Evolutionary conservation across 2,797 vertebrate species (phyloP).

Genomic region (Sorex maritimensis): DNA sequence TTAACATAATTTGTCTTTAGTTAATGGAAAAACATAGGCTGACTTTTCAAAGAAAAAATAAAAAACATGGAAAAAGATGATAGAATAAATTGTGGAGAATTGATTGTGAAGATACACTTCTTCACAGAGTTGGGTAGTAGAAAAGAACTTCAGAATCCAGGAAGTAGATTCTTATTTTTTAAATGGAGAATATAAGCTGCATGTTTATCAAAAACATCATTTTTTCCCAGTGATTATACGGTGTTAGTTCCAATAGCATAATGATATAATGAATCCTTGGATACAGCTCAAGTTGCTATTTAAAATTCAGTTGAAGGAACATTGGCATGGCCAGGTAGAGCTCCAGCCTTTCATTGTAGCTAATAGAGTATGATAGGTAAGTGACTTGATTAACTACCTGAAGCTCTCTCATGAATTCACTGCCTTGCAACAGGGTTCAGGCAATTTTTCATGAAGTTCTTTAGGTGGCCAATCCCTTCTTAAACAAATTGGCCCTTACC

Average conservation of each 20-base stretch:
- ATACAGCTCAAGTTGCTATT: background rate
- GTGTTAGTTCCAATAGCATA: background rate
- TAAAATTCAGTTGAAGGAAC: conserved; percentile 4
- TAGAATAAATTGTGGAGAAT: background rate
- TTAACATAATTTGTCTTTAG: conserved; percentile 11
- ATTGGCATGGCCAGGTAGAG: background rate
- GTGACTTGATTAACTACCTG: background rate
- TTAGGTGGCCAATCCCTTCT: background rate
- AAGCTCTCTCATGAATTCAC: background rate
- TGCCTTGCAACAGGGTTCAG: background rate
- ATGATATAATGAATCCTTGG: background rate
- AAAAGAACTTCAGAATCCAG: background rate
- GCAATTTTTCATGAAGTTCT: background rate
- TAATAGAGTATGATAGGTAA: background rate
- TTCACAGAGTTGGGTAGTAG: too few species aligned
- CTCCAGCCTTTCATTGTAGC: background rate
- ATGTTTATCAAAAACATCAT: background rate
- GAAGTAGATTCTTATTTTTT: too few species aligned
- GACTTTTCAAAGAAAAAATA: background rate
- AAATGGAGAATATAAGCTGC: too few species aligned
- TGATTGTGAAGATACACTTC: background rate
- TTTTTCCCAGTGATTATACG: background rate
- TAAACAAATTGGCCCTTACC: background rate
- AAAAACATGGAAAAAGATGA: background rate
- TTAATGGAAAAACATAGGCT: background rate